These are phyloP conservation scores for Epinephelus fuscoguttatus DNA, from an alignment of 2,113 vertebrate species.

Conservation along the genomic window DNA sequence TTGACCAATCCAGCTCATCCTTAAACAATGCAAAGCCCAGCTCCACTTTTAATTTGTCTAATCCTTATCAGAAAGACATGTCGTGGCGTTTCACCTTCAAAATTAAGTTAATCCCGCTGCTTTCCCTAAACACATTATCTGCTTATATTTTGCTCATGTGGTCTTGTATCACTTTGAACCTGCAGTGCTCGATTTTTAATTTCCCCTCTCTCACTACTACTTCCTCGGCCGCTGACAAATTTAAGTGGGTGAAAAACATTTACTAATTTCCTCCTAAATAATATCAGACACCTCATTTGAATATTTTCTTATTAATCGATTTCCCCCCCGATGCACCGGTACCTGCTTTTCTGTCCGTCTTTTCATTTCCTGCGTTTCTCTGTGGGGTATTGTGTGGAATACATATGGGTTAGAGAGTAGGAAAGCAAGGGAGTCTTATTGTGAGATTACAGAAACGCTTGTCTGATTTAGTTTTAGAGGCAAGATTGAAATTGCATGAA, in stretches of 20 bases:
- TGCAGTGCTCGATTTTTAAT: slow-evolving; percentile 11
- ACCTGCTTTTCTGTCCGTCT: slow-evolving; percentile 50
- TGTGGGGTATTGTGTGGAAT: slow-evolving; percentile 54
- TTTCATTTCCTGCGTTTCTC: slow-evolving; percentile 71
- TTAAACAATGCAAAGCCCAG: slow-evolving; percentile 4
- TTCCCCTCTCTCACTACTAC: slow-evolving; percentile 14
- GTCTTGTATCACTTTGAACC: slow-evolving; percentile 22
- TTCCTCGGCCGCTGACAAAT: slow-evolving; percentile 46
- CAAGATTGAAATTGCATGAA: slow-evolving; percentile 39
- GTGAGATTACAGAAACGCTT: slow-evolving; percentile 40
- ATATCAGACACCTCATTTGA: slow-evolving; percentile 64
- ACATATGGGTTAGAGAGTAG: slow-evolving; percentile 44
- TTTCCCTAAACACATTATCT: not conserved
- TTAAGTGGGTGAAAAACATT: slow-evolving; percentile 57
- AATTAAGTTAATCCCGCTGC: slow-evolving; percentile 4
- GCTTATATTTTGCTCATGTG: slow-evolving; percentile 18
- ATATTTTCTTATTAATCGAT: slow-evolving; percentile 63
- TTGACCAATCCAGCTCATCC: not conserved
- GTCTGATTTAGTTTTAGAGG: slow-evolving; percentile 52
- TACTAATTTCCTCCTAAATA: slow-evolving; percentile 64
- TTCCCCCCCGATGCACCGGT: not conserved
- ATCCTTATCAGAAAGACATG: slow-evolving; percentile 19
- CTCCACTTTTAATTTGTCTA: slow-evolving; percentile 19
- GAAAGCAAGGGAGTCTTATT: slow-evolving; percentile 19
- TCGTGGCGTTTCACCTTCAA: slow-evolving; percentile 6